A percentile compares a stretch with the other conserved stretches of the same genome.
Evolutionary conservation across 2,113 vertebrate species (phyloP).

Genomic region (Thamnophis sirtalis): DNA sequence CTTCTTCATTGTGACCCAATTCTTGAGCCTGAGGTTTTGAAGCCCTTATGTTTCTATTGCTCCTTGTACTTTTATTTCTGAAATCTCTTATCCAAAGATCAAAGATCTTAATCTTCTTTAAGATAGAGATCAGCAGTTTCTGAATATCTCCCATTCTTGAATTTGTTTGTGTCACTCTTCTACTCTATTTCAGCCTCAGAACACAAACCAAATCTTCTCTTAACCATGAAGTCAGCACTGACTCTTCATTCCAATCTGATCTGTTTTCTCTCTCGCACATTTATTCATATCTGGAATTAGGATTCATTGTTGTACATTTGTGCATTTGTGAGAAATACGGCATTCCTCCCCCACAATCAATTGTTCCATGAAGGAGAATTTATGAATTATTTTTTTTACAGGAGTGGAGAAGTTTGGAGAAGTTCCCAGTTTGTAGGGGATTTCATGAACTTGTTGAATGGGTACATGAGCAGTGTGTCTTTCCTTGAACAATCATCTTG

Average conservation of each 20-base stretch:
- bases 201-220: neutral
- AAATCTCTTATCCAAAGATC: neutral
- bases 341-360: neutral
- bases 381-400: neutral
- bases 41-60: neutral
- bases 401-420: neutral
- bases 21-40: neutral
- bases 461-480: neutral
- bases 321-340: neutral
- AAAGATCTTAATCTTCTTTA: neutral
- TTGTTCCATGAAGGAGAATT: neutral
- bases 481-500: neutral
- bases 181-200: neutral
- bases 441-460: neutral
- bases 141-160: neutral
- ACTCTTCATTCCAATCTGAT: neutral
- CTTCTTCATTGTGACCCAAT: neutral
- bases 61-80: neutral
- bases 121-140: neutral
- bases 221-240: neutral
- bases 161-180: neutral
- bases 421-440: neutral
- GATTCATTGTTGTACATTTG: neutral
- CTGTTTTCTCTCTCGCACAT: neutral
- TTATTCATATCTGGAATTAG: neutral